Percentiles rank a stretch among this genome's conserved stretches.
Conservation (phyloP, 1,140 invertebrate genomes). For the Lepidurus arcticus region DNA sequence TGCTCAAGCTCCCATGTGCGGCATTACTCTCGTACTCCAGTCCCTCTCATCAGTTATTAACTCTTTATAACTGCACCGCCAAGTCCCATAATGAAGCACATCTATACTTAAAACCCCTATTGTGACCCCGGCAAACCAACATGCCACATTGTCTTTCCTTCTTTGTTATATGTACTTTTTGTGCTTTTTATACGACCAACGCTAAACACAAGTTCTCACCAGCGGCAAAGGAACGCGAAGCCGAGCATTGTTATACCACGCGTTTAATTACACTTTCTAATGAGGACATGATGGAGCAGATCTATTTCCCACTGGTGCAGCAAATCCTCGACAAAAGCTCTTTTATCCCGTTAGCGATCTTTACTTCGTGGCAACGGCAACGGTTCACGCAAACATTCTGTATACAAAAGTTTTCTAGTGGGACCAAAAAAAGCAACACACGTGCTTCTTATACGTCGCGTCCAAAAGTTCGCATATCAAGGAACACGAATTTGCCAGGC, state of each 20-base stretch:
- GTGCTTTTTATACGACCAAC: conserved; percentile 14
- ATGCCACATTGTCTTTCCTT: conserved; percentile 21
- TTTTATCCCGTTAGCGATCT: not conserved
- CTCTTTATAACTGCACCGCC: conserved; percentile 17
- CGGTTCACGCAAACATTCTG: not conserved
- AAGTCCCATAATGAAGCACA: conserved; percentile 14
- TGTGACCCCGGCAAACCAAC: conserved; percentile 7
- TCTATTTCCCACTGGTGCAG: not conserved
- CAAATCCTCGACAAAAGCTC: conserved; percentile 11
- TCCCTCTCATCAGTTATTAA: conserved; percentile 17
- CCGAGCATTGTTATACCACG: not conserved
- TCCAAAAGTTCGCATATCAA: too few relatives aligned
- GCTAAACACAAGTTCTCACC: conserved; percentile 1
- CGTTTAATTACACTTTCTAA: conserved; percentile 20
- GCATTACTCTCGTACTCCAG: not conserved
- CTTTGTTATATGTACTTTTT: not conserved
- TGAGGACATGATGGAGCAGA: conserved; percentile 11
- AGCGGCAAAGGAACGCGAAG: not conserved
- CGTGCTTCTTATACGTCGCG: too few relatives aligned
- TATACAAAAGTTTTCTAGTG: not conserved
- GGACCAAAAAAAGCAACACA: not conserved
- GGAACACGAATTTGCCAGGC: too few relatives aligned
- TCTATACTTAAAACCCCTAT: conserved; percentile 22
- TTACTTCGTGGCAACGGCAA: not conserved
- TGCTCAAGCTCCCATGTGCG: conserved; percentile 3